These are phyloP conservation scores for Archocentrus centrarchus DNA, from an alignment of 2,113 vertebrate genomes.

Conservation along the genomic window DNA sequence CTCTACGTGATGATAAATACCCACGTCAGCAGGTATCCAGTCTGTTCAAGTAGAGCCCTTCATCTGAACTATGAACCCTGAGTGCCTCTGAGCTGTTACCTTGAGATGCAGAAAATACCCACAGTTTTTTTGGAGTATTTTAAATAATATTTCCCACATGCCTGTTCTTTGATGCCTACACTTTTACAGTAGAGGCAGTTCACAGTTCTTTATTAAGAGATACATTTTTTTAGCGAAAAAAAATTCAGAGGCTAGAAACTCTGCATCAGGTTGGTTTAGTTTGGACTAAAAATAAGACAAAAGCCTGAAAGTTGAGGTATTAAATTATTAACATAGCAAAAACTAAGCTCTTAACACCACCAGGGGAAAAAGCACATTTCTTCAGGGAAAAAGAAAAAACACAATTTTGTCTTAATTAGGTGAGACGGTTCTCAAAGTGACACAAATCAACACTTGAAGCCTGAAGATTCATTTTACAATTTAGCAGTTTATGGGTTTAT, in stretches of 20 bases:
- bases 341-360: too few relatives aligned
- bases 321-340: too few relatives aligned
- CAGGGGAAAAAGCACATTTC: background rate
- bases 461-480: background rate
- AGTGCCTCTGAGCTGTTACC: background rate
- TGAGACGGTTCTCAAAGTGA: too few relatives aligned
- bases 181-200: background rate
- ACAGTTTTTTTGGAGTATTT: too few relatives aligned
- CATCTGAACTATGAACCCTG: background rate
- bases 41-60: background rate
- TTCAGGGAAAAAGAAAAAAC: background rate
- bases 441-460: background rate
- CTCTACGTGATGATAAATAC: background rate
- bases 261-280: too few relatives aligned
- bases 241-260: fast-evolving
- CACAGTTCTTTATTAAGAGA: background rate
- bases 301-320: background rate
- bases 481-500: background rate
- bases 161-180: fast-evolving
- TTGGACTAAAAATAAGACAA: background rate
- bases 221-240: background rate
- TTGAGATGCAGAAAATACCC: background rate
- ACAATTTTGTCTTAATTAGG: background rate
- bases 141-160: background rate
- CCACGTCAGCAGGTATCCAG: background rate